phyloP scores from a whole-genome alignment of 2,113 vertebrate genomes.

The Proterorhinus semilunaris region DNA sequence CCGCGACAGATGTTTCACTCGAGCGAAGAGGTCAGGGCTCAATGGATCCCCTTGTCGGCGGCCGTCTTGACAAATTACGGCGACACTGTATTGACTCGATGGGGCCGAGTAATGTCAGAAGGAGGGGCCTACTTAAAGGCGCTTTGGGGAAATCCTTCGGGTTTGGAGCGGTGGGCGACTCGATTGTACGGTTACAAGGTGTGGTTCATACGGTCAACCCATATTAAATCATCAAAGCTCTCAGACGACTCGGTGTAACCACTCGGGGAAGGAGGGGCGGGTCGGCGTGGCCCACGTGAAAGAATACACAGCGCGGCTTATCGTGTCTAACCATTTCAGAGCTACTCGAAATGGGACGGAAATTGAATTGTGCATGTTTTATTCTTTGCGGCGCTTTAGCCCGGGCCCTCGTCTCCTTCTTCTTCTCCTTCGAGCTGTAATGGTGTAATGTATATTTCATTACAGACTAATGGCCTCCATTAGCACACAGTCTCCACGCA shows the following conservation, averaged over 20 bases:
- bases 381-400: constrained; percentile 77
- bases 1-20: constrained; percentile 66
- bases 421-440: constrained; percentile 68
- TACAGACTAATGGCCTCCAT: constrained; percentile 85
- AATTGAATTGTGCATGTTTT: constrained; percentile 86
- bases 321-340: constrained; percentile 46
- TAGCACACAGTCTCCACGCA: constrained; percentile 77
- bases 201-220: constrained; percentile 73
- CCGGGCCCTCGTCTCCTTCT: constrained; percentile 57
- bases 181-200: constrained; percentile 54
- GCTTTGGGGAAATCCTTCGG: neutral
- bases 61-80: constrained; percentile 46
- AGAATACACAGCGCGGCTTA: constrained; percentile 43
- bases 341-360: constrained; percentile 73
- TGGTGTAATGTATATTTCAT: constrained; percentile 86
- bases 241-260: constrained; percentile 70
- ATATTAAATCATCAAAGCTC: constrained; percentile 71
- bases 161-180: constrained; percentile 39
- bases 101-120: neutral
- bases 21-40: constrained; percentile 58
- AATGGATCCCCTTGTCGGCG: constrained; percentile 70
- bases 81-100: constrained; percentile 10
- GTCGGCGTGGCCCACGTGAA: neutral
- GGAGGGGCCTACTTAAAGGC: neutral
- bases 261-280: constrained; percentile 41